phyloP scores from a whole-genome alignment of 1,140 invertebrate species.

The Diabrotica undecimpunctata region DNA sequence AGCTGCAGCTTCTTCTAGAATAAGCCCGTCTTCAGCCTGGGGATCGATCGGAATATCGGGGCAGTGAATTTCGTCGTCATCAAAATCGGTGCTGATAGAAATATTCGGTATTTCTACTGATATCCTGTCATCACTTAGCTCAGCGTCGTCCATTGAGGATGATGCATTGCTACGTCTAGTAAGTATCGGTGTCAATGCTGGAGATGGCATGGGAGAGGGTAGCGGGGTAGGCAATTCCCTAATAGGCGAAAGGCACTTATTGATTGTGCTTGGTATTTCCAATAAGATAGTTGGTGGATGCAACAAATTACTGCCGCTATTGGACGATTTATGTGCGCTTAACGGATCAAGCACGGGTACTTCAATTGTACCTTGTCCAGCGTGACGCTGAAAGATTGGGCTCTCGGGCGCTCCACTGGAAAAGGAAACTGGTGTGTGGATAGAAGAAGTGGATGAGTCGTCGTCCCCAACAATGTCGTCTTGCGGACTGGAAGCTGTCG shows the following conservation, averaged over 20 bases:
- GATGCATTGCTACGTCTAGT: conserved; percentile 28
- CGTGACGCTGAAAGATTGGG: conserved; percentile 48
- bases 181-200: conserved; percentile 61
- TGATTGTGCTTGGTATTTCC: conserved; percentile 66
- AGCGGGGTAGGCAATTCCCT: conserved; percentile 67
- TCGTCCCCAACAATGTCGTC: conserved; percentile 62
- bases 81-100: conserved; percentile 42
- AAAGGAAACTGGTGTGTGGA: conserved; percentile 55
- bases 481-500: conserved; percentile 63
- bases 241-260: conserved; percentile 70
- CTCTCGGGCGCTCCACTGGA: conserved; percentile 56
- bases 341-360: conserved; percentile 63
- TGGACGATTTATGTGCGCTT: conserved; percentile 56
- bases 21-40: conserved; percentile 43
- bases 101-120: conserved; percentile 47
- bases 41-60: conserved; percentile 42
- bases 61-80: conserved; percentile 39
- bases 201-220: conserved; percentile 64
- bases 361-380: conserved; percentile 51
- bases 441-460: conserved; percentile 58
- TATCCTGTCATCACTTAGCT: conserved; percentile 47
- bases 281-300: conserved; percentile 67
- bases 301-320: conserved; percentile 53
- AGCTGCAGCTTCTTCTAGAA: conserved; percentile 44
- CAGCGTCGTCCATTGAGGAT: conserved; percentile 47